Evolutionary conservation across 2,888 invertebrate genomes (phyloP), one percentile per base, ranked within the genome.

Genomic region (Brassicogethes aeneus): DNA sequence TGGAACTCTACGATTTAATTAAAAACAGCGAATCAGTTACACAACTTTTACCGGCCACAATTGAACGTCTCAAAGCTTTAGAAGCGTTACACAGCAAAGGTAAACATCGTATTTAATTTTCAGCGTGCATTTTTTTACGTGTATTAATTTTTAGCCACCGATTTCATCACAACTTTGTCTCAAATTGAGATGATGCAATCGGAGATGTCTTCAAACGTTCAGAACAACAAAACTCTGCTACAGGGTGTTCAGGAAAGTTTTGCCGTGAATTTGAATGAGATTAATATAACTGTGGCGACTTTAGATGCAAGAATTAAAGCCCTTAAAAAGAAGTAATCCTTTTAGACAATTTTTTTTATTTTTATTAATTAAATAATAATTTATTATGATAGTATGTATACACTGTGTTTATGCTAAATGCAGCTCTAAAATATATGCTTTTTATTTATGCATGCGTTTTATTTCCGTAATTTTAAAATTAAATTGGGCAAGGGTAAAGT

Each of bases 71-170:
- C 75, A 79, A 85, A 54, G 85, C 92, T 1, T 70, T 96, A 2
- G 88, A 91, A 66, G 79, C 82, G 2, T 70, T 96, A 3, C 95
- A 96, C 61, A 85, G 85, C 65, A 90, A 92, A 79, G 93, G 93
- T 91, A 68, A 64, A 17, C 33, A 23, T 15, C 16, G 13, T 15
- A 34, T 17, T 39, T 43, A 39, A 14, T 33, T 40, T 39, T 41
- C 10, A 37, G 15, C 15, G 10, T 23, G 5, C 7, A 37, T 41
- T 39, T 37, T 10, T 16, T 42, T 36, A 17, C 15, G 15, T 33
- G 44, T 10, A 35, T 41, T 42, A 12, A 44, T 34, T 70, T 70
- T n/a, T 69, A 92, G 93, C 92, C 43, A 81, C 85, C 51, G 87
- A 91, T 65, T 91, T 92, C 60, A 82, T 83, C 37, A 88, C 85